Evolutionary conservation across 2,888 invertebrate species (phyloP).

Genomic region (Acronicta psi): DNA sequence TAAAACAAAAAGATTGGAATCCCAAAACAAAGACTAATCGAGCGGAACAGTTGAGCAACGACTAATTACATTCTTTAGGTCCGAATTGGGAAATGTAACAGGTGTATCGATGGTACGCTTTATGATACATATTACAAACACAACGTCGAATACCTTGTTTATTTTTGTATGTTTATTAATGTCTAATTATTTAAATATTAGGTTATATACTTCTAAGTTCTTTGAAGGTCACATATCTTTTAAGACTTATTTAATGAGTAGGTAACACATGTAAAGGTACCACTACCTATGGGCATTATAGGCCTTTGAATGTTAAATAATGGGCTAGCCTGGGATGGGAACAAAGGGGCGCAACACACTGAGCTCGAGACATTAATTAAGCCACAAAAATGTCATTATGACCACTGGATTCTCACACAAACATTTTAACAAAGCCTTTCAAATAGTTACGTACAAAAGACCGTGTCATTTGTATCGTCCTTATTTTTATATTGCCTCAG

Average conservation of each 20-base stretch:
- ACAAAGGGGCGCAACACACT: conserved; percentile 59
- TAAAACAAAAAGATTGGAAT: conserved; percentile 57
- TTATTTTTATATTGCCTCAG: conserved; percentile 33
- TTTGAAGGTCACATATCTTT: too few species aligned
- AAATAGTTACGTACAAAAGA: conserved; percentile 31
- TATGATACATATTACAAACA: conserved; percentile 19
- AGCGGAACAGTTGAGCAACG: conserved; percentile 43
- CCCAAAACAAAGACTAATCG: conserved; percentile 54
- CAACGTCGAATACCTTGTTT: conserved; percentile 13
- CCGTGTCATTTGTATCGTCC: conserved; percentile 38
- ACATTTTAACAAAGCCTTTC: conserved; percentile 45
- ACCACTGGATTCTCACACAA: conserved; percentile 64
- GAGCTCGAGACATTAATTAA: conserved; percentile 67
- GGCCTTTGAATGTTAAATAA: conserved; percentile 53
- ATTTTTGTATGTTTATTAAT: conserved; percentile 28
- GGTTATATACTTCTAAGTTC: conserved; percentile 6
- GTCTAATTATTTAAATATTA: conserved; percentile 10
- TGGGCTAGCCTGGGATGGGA: conserved; percentile 53
- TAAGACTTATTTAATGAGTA: conserved; percentile 5
- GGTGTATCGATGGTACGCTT: conserved; percentile 38
- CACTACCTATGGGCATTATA: conserved; percentile 45
- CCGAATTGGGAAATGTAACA: conserved; percentile 46
- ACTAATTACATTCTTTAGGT: conserved; percentile 53
- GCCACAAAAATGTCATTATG: conserved; percentile 67
- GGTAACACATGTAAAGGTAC: conserved; percentile 35